Percentiles rank a stretch among this genome's conserved stretches.
These are phyloP conservation scores for Thamnophis elegans DNA, from an alignment of 2,797 vertebrate species.

Conservation along the genomic window DNA sequence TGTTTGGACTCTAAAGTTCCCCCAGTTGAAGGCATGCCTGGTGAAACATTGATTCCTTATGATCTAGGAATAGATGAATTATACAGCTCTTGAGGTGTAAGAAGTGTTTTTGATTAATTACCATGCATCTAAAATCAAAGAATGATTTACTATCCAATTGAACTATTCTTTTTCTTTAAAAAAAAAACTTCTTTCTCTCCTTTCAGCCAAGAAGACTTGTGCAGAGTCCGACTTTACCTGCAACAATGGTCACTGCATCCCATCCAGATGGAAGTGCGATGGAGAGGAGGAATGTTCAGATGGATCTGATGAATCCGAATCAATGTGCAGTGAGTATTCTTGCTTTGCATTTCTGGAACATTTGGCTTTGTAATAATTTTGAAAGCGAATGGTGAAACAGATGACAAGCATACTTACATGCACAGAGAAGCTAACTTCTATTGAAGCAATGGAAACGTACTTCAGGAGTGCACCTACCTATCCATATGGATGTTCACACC, in stretches of 20 bases:
- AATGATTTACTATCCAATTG: background rate
- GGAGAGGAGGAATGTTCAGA: constrained; percentile 92
- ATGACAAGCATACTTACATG: background rate
- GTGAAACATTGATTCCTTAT: background rate
- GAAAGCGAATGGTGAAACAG: constrained; percentile 3
- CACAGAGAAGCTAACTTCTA: background rate
- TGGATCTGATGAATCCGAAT: constrained; percentile 89
- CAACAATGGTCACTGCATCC: constrained; percentile 91
- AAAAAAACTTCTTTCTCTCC: background rate
- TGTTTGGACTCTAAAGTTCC: background rate
- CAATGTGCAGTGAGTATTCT: constrained; percentile 88
- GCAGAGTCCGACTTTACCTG: constrained; percentile 91
- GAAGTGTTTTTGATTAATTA: background rate
- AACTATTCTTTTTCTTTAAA: background rate
- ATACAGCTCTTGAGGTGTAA: background rate
- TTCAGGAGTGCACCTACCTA: background rate
- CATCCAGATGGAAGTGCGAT: constrained; percentile 90
- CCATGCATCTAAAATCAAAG: background rate
- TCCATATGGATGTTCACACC: background rate
- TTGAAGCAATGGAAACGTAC: background rate
- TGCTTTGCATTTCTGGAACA: background rate
- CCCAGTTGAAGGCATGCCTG: background rate
- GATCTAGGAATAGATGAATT: background rate
- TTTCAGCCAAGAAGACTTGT: constrained; percentile 91
- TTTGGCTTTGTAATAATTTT: background rate